These are phyloP conservation scores for Troglohyphantes excavatus DNA, from an alignment of 2,888 invertebrate genomes.

Conservation along the genomic window DNA sequence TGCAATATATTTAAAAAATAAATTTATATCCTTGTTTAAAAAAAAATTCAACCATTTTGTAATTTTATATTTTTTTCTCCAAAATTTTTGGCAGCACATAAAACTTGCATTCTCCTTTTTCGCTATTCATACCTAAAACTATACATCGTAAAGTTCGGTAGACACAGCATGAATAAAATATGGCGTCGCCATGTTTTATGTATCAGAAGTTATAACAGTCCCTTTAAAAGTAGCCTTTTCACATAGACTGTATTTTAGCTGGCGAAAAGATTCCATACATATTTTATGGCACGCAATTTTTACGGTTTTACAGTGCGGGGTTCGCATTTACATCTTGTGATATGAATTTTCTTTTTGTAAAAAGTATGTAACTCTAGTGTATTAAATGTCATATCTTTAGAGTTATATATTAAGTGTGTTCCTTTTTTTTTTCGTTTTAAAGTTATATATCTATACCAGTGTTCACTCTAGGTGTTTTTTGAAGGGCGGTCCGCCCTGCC, in stretches of 20 bases:
- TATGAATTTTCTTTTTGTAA: background rate
- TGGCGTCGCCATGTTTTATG: background rate
- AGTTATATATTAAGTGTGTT: too few species aligned
- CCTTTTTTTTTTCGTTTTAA: too few species aligned
- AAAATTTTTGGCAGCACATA: background rate
- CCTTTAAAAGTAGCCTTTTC: background rate
- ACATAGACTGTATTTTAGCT: background rate
- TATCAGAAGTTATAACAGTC: slow-evolving; percentile 8
- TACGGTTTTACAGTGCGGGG: background rate
- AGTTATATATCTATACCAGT: too few species aligned
- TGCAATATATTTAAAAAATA: too few species aligned
- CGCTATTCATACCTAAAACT: background rate
- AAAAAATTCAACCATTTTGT: too few species aligned
- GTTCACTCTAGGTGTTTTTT: too few species aligned
- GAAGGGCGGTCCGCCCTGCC: too few species aligned
- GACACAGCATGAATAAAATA: slow-evolving; percentile 5
- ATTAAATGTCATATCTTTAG: too few species aligned
- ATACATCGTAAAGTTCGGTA: slow-evolving; percentile 1
- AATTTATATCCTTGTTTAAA: too few species aligned
- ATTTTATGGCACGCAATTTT: background rate
- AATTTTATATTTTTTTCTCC: background rate
- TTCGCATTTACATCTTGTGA: background rate
- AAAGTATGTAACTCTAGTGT: background rate
- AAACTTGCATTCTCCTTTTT: background rate
- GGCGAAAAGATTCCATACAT: background rate